These are phyloP conservation scores for Maniola jurtina DNA, from an alignment of 1,140 invertebrate genomes.

Conservation along the genomic window DNA sequence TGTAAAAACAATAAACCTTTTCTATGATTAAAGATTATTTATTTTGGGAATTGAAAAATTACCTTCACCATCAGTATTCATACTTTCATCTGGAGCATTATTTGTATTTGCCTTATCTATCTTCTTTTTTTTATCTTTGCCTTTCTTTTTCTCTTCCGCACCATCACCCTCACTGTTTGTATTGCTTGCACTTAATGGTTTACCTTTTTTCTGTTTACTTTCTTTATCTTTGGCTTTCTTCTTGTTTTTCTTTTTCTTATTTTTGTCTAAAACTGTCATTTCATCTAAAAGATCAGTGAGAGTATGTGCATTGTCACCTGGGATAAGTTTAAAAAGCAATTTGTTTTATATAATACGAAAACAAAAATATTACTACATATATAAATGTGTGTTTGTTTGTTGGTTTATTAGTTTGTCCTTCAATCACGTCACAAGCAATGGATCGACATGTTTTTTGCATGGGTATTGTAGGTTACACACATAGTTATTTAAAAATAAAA, in stretches of 20 bases:
- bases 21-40: too few relatives aligned
- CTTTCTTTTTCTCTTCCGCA: constrained; percentile 22
- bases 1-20: too few relatives aligned
- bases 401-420: too few relatives aligned
- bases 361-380: too few relatives aligned
- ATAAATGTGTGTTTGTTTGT: too few relatives aligned
- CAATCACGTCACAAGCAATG: too few relatives aligned
- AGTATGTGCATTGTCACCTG: constrained; percentile 60
- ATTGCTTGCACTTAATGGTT: neutral
- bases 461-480: too few relatives aligned
- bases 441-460: too few relatives aligned
- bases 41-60: neutral
- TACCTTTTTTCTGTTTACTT: constrained; percentile 24
- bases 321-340: neutral
- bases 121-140: constrained; percentile 19
- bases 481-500: too few relatives aligned
- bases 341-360: too few relatives aligned
- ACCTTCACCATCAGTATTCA: constrained; percentile 12
- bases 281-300: constrained; percentile 58
- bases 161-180: neutral
- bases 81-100: constrained; percentile 15
- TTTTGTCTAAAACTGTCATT: constrained; percentile 62
- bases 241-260: constrained; percentile 51
- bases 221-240: constrained; percentile 35
- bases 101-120: neutral